Percentiles rank a stretch among this genome's conserved stretches.
Conservation (phyloP, 2,113 vertebrate species). For the Pimephales promelas region DNA sequence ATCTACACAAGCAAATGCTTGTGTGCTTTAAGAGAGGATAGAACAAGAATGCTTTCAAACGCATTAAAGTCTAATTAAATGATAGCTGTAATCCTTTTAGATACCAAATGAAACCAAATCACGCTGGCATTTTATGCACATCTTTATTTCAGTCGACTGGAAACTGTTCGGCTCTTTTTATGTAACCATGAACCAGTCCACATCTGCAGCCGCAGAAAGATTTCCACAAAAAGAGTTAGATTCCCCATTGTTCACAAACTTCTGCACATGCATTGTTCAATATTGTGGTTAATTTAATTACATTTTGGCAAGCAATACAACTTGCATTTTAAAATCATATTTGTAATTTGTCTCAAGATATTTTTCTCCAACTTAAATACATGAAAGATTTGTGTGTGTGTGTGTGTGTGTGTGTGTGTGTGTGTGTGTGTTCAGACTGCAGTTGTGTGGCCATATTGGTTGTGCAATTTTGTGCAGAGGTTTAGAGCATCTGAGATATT, state of each 20-base stretch:
- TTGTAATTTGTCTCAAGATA: too few relatives aligned
- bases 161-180: background rate
- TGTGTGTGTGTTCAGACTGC: too few relatives aligned
- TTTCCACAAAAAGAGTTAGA: background rate
- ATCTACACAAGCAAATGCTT: slow-evolving; percentile 1
- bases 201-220: background rate
- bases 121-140: background rate
- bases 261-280: background rate
- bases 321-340: too few relatives aligned
- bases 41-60: background rate
- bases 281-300: background rate
- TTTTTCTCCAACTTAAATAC: too few relatives aligned
- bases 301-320: background rate
- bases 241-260: background rate
- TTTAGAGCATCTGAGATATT: background rate
- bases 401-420: too few relatives aligned
- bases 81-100: slow-evolving; percentile 1
- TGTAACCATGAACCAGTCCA: background rate
- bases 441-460: too few relatives aligned
- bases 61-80: slow-evolving; percentile 18
- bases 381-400: too few relatives aligned
- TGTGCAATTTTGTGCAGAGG: too few relatives aligned
- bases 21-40: background rate
- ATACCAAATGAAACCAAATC: background rate
- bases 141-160: background rate